Base-by-base conservation (phyloP, 2,797 vertebrate genomes). In the Chelon auratus region DNA sequence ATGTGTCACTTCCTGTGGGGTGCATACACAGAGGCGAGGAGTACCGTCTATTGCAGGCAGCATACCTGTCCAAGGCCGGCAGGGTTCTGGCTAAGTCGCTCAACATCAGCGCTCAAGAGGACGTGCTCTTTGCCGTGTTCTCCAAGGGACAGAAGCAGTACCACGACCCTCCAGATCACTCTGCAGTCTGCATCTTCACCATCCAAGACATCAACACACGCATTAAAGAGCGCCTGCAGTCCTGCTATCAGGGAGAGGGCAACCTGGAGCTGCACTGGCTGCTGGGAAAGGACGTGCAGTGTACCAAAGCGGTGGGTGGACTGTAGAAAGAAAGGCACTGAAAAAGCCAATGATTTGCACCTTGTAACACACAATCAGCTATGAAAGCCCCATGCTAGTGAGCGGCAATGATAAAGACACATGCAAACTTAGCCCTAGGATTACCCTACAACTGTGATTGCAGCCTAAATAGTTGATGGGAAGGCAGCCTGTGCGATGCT, bases 81-180 rank as follows among this genome's bases (percentile, higher is more conserved):
- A 92, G 93, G 2, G 94, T 96, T 33, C 93, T 99, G 78, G 97
- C 97, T 11, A 92, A 78, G 73, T 94, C 96, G 12, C 95, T 99
- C 79, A 99, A 99, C 83, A 94, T 99, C 88, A 96, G 96, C 0
- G 80, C 94, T 3, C 93, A 95, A 81, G 97, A 99, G 20, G 97
- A 99, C 2, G 95, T 99, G 65, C 95, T 99, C 54, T 98, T 98
- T 20, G 95, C 97, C 20, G 95, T 99, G 72, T 99, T 99, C 93
- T 97, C 97, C 78, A 99, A 99, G 87, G 97, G 97, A 1, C 97
- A 99, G 93, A 99, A 99, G 87, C 97, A 99, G 90, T 97, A 97
- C 86, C 95, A 96, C 36, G 95, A 96, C 26, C 97, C 98, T 0
- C 96, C 97, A 0, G 97, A 99, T 0, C 96, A 98, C 88, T 98